phyloP scores from a whole-genome alignment of 2,113 vertebrate genomes.

The Lycocorax pyrrhopterus region DNA sequence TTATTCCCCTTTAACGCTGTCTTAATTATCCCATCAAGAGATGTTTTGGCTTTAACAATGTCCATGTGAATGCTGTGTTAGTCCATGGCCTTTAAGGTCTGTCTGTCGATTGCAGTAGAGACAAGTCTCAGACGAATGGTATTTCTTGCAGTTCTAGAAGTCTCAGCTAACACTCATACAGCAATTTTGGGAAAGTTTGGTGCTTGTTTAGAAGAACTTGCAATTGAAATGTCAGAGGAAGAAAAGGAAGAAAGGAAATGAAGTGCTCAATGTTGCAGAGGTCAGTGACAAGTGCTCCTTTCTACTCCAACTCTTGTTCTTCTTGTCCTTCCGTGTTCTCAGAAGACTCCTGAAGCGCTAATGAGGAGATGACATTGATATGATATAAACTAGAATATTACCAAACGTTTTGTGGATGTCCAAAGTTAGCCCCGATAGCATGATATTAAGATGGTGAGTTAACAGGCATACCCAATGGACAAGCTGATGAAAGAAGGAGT shows the following conservation, averaged over 20 bases:
- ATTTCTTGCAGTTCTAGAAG: background rate
- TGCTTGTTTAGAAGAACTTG: background rate
- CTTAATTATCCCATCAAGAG: background rate
- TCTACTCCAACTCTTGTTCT: background rate
- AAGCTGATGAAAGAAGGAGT: background rate
- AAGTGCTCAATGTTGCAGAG: background rate
- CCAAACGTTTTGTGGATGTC: background rate
- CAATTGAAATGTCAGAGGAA: background rate
- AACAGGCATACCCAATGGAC: background rate
- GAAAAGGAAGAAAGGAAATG: background rate
- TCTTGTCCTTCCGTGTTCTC: background rate
- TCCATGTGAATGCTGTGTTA: background rate
- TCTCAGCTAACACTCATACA: background rate
- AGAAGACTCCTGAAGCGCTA: background rate
- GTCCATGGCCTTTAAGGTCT: background rate
- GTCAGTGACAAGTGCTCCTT: background rate
- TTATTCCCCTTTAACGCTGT: background rate
- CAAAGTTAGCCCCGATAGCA: background rate
- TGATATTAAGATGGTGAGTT: background rate
- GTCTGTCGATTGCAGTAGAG: background rate
- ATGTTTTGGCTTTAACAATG: background rate
- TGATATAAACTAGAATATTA: background rate
- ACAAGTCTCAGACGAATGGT: background rate
- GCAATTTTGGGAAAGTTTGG: background rate
- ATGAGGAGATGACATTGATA: background rate